Percentiles rank a stretch among this genome's conserved stretches.
These are phyloP conservation scores for Vespertilio murinus DNA, from an alignment of 2,797 vertebrate species.

Conservation along the genomic window DNA sequence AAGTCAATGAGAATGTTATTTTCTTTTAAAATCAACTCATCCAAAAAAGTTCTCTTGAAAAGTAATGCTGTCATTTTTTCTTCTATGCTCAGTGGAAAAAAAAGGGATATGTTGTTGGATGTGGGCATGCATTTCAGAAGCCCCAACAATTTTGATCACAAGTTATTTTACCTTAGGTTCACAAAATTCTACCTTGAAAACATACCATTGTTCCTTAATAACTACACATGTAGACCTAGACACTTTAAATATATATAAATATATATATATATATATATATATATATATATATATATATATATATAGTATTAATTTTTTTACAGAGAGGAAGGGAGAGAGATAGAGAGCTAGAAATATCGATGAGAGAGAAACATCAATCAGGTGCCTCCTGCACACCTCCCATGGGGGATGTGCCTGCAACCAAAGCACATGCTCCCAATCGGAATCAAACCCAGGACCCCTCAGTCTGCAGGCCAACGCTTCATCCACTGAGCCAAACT, in stretches of 20 bases:
- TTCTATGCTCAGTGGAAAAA: not conserved
- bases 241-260: not conserved
- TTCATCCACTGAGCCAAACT: too few relatives aligned
- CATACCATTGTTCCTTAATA: constrained; percentile 62
- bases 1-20: not conserved
- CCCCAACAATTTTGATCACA: constrained; percentile 57
- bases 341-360: too few relatives aligned
- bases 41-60: not conserved
- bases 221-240: not conserved
- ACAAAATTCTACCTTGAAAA: constrained; percentile 59
- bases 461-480: too few relatives aligned
- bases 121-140: constrained; percentile 41
- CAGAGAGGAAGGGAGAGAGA: too few relatives aligned
- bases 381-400: too few relatives aligned
- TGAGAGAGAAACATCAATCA: too few relatives aligned
- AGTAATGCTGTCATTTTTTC: not conserved
- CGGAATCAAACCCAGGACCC: too few relatives aligned
- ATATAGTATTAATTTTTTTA: too few relatives aligned
- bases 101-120: not conserved
- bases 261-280: too few relatives aligned
- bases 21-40: not conserved
- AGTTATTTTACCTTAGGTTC: constrained; percentile 69
- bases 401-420: too few relatives aligned
- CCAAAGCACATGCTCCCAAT: too few relatives aligned
- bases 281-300: too few relatives aligned